Evolutionary conservation across 2,797 vertebrate genomes (phyloP).

Genomic region (Pyrocephalus nanus): DNA sequence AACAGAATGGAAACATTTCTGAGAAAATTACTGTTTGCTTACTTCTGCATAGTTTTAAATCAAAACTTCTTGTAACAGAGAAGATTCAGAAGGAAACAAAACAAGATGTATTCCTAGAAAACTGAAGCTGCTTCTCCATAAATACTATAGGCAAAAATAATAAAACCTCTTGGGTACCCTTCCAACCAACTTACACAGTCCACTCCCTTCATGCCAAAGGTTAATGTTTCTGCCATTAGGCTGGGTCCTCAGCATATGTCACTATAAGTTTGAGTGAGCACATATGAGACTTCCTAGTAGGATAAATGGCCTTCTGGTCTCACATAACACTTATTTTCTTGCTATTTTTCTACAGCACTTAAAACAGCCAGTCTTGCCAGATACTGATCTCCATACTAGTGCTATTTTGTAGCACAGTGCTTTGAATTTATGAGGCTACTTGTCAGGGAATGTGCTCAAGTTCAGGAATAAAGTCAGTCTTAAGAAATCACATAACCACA

Average conservation of each 20-base stretch:
- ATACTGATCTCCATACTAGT: neutral
- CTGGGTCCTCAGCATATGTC: neutral
- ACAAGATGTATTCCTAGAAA: neutral
- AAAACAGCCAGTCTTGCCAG: neutral
- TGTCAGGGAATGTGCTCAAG: neutral
- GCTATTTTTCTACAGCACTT: neutral
- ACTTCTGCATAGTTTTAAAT: neutral
- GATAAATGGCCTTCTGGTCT: slow-evolving; percentile 14
- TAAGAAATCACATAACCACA: neutral
- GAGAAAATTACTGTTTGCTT: neutral
- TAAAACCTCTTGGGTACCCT: neutral
- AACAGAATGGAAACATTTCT: neutral
- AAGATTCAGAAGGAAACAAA: neutral
- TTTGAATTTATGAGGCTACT: neutral
- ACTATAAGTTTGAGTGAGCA: neutral
- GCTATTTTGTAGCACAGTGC: neutral
- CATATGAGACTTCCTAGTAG: neutral
- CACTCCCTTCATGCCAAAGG: neutral
- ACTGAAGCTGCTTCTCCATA: neutral
- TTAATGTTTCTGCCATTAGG: slow-evolving; percentile 21
- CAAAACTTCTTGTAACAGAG: neutral
- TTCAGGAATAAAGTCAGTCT: neutral
- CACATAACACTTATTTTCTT: neutral
- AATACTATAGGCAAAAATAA: slow-evolving; percentile 17
- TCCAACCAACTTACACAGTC: neutral